Evolutionary conservation across 1,140 invertebrate species (phyloP).

Genomic region (Drosophila yakuba): DNA sequence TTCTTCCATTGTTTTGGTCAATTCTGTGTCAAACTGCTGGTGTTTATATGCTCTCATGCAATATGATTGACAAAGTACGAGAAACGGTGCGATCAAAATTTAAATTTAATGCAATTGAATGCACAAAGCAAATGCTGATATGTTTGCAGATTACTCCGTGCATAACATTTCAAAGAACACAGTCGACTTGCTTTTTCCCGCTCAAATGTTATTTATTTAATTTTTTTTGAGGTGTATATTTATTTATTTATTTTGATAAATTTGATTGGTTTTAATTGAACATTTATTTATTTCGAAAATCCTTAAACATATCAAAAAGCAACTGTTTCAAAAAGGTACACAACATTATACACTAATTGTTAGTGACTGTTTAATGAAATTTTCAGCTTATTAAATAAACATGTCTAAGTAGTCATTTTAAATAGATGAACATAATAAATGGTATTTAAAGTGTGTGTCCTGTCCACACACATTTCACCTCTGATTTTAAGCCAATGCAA

Average conservation of each 20-base stretch:
- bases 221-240: background rate
- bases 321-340: too few species aligned
- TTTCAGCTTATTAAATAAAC: too few species aligned
- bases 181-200: too few species aligned
- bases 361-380: too few species aligned
- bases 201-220: background rate
- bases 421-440: background rate
- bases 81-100: background rate
- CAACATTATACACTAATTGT: too few species aligned
- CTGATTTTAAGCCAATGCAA: slow-evolving; percentile 24
- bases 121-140: too few species aligned
- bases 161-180: background rate
- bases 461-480: background rate
- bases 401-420: too few species aligned
- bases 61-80: background rate
- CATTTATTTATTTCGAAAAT: too few species aligned
- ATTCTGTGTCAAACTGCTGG: background rate
- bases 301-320: background rate
- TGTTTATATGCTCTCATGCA: background rate
- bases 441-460: slow-evolving; percentile 1
- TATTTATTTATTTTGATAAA: too few species aligned
- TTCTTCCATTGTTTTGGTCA: slow-evolving; percentile 7
- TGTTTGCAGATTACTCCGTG: background rate
- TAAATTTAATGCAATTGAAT: background rate
- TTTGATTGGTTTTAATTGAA: too few species aligned